Base-by-base conservation (phyloP, 2,888 invertebrate species). In the Drosophila tanythrix region DNA sequence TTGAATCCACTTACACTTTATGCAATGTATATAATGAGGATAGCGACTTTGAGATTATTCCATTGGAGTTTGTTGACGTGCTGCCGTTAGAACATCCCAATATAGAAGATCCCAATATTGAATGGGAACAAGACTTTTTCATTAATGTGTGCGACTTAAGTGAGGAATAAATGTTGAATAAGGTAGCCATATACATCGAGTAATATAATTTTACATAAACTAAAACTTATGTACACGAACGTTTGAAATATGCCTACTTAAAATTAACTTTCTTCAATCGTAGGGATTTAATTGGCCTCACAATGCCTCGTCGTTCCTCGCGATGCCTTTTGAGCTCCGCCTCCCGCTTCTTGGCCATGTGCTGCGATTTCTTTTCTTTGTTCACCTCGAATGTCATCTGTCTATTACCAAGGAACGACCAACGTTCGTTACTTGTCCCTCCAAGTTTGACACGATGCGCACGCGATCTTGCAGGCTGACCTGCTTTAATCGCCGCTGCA, bases 311-410 rank as follows among this genome's bases (percentile, higher is more conserved):
- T 36, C 96, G 94, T 89, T 97, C 96, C 88, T 96, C 95, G 69
- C 95, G 94, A 88, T 96, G 96, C 84, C 94, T 95, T 76, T 94
- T 95, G 83, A 94, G 93, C 90, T 94, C 95, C 83, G 95, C 95
- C 79, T 95, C 95, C 27, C 94, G 94, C 76, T 93, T 94, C 43
- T 94, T 94, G 0, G 93, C 93, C 72, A 95, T 94, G 21, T 94
- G 93, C 75, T 94, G 95, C 0, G 81, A 67, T 73, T 94, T 94
- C 77, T 94, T 94, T 79, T 94, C 93, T 70, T 94, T 94, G 84
- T 94, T 94, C 84, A 96, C 94, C 5, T 94, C 94, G 88, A 97
- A 98, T 27, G 96, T 96, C 96, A 97, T 97, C 93, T 97, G 96
- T 61, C 95, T 94, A 91, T 96, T 97, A 51, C 97, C 15, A 95